Evolutionary conservation across 1,140 invertebrate species (phyloP), one percentile per base, ranked within the genome.

Genomic region (Monochamus saltuarius): DNA sequence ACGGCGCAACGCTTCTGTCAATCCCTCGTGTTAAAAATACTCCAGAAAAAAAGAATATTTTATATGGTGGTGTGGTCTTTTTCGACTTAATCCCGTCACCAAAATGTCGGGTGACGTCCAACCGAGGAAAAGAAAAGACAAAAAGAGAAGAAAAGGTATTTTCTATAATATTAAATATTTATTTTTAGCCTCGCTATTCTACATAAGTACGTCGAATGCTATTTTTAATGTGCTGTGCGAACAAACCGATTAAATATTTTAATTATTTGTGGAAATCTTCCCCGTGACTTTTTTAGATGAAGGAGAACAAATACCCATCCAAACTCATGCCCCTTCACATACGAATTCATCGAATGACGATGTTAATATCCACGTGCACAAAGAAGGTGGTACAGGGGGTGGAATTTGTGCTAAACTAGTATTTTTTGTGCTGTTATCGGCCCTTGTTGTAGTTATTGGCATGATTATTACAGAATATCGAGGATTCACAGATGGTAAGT

Each of bases 351-450:
- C 73, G 75, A 39, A 80, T 64, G 85, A 86, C 17, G 85, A 87
- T 72, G 79, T 88, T 19, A 85, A 86, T 49, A 85, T 91, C 68
- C 89, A 92, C 69, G 81, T 90, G 29, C 83, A 90, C 22, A 86
- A 89, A 66, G 88, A 91, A 43, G 83, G 81, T 61, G 82, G 83
- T 8, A 89, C 86, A 11, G 89, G 88, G 39, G 90, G 89, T 29
- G 88, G 90, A 69, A 87, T 89, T 81, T 90, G 88, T 75, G 88
- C 90, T 7, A 91, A 89, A 78, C 84, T 92, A 39, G 81, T 92
- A 59, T 93, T 93, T 75, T 91, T 92, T 69, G 75, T 83, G 2
- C 71, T 92, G 10, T 80, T 92, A 42, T 85, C 84, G 16, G 82
- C 85, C 51, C 80, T 93, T 16, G 78, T 86, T 62, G 83, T 87